phyloP scores from a whole-genome alignment of 2,888 invertebrate genomes.

The Netelia fuscicornis region DNA sequence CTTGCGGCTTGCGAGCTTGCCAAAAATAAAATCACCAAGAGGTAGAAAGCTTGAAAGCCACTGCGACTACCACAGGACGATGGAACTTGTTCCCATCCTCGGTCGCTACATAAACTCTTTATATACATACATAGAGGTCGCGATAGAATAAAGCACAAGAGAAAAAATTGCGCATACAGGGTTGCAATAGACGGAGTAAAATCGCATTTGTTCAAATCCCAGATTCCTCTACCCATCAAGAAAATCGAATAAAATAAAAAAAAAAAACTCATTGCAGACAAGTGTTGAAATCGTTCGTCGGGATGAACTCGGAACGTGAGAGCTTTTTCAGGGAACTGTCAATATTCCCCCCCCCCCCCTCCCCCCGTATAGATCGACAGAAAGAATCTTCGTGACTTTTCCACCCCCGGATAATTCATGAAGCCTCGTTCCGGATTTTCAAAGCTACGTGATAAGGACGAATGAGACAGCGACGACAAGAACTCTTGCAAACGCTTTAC shows the following conservation, averaged over 20 bases:
- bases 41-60: conserved; percentile 35
- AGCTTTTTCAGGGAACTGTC: conserved; percentile 35
- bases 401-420: conserved; percentile 13
- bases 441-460: conserved; percentile 24
- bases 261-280: conserved; percentile 59
- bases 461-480: not conserved
- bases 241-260: conserved; percentile 53
- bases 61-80: conserved; percentile 28
- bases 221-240: conserved; percentile 29
- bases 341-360: conserved; percentile 22
- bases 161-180: not conserved
- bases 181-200: conserved; percentile 17
- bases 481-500: conserved; percentile 33
- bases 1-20: conserved; percentile 69
- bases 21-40: conserved; percentile 68
- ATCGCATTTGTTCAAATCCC: conserved; percentile 58
- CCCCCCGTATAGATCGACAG: not conserved
- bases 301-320: conserved; percentile 10
- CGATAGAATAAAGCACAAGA: conserved; percentile 15
- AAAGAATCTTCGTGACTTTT: conserved; percentile 5
- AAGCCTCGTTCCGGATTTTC: conserved; percentile 38
- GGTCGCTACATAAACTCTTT: not conserved
- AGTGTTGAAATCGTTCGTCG: conserved; percentile 39
- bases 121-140: conserved; percentile 13
- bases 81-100: conserved; percentile 39